phyloP scores from a whole-genome alignment of 2,113 vertebrate species.

The Telmatochromis sp. region DNA sequence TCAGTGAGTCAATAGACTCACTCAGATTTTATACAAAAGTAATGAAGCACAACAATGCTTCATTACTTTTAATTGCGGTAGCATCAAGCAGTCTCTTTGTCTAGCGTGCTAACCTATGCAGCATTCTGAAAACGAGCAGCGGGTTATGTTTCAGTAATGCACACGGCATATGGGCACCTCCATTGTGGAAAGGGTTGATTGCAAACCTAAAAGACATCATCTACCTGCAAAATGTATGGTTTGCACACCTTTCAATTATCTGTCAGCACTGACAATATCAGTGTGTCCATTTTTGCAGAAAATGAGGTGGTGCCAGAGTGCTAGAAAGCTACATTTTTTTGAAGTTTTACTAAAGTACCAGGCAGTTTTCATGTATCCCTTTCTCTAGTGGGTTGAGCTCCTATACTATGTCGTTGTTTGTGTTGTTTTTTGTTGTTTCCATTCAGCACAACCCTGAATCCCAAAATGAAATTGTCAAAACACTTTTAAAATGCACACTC shows the following conservation, averaged over 20 bases:
- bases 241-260: not conserved
- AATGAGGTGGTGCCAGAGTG: not conserved
- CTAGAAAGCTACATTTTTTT: not conserved
- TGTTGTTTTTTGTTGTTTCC: not conserved
- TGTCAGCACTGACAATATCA: not conserved
- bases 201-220: not conserved
- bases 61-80: not conserved
- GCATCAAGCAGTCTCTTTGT: not conserved
- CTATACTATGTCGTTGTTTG: not conserved
- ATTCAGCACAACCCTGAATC: not conserved
- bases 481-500: slow-evolving; percentile 1
- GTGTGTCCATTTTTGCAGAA: not conserved
- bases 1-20: not conserved
- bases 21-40: not conserved
- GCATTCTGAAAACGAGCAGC: not conserved
- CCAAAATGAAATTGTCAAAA: slow-evolving; percentile 1
- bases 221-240: not conserved
- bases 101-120: not conserved
- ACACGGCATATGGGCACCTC: not conserved
- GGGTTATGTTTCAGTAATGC: not conserved
- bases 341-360: not conserved
- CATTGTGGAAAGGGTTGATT: not conserved
- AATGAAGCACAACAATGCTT: not conserved
- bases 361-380: not conserved
- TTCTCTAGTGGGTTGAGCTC: not conserved